Base-by-base conservation (phyloP, 2,888 invertebrate species). In the Colostygia pectinataria region DNA sequence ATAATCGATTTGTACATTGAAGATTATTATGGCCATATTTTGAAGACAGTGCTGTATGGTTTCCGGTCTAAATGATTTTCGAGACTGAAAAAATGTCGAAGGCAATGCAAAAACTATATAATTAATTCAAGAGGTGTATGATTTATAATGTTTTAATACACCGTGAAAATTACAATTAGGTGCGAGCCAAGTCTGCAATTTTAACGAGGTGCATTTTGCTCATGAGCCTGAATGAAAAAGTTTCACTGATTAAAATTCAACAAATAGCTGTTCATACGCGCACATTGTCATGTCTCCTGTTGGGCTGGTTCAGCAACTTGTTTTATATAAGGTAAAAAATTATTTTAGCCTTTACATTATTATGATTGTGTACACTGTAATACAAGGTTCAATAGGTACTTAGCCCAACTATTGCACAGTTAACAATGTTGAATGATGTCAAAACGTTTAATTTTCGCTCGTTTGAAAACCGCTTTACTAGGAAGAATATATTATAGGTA, bases 101-200 rank as follows among this genome's bases (percentile, higher is more conserved):
- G 65, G 62, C 65, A 63, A 62, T 63, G 60, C 59, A 59, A 61
- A 62, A 63, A 59, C 65, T 62, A 59, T 62, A 59, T 63, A 71
- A 63, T 73, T 65, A 71, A 79, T 76, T 71, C 71, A 68, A 66
- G 59, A 60, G 59, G 61, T 61, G 73, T 70, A 71, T 72, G 71
- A 71, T 76, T 78, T 77, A 80, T 71, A 73, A 77, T 63, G 68
- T 74, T 82, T 76, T 71, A 74, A 79, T 77, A 77, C 72, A 53
- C 51, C 61, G 57, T 59, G 61, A 43, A 66, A 50, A 41, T 65
- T 32, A 53, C 53, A 61, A 63, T 63, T 50, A 44, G 41, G 55
- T 45, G 38, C 37, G 33, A 42, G 45, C 45, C 46, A 45, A 47
- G 44, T 33, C 53, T 39, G 38, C 55, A 49, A 52, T 57, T 34